Evolutionary conservation across 37 sponge, comb jelly and placozoan species (phyloP), one percentile per base, ranked within the genome.

Genomic region (Diacarnus erythraeanus): DNA sequence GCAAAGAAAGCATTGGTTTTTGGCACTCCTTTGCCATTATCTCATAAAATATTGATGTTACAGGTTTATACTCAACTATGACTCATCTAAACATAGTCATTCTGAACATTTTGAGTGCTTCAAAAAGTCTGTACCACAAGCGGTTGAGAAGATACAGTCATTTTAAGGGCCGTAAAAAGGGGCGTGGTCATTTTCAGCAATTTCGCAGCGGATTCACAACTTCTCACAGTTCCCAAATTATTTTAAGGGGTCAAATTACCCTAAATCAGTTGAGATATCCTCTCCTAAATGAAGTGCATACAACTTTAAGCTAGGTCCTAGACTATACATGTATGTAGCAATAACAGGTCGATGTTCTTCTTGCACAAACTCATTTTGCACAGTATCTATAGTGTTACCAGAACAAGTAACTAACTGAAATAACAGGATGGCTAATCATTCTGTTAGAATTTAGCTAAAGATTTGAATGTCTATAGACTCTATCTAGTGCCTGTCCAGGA

Each of bases 191-290:
- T 31, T 65, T 65, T 65, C 34, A 35, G 66, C 34, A 20, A 34
- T 31, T 65, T 65, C 66, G 66, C 66, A 20, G 34, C 66, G 66
- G 34, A 65, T 65, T 34, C 31, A 65, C 34, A 31, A 31, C 33
- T 65, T 65, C 5, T 31, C 66, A 65, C 66, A 65, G 17, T 34
- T 65, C 9, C 66, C 66, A 65, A 12, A 35, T 65, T 65, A 35
- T 65, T 65, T 10, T 35, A 34, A 34, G 66, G 66, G 66, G 2
- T 65, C 66, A 65, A 5, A 31, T 65, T 65, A 65, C 34, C 66
- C 66, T 65, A 65, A 31, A 65, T 34, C 66, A 65, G 66, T 65
- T 65, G 34, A 65, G 66, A 34, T 65, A 65, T 65, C 66, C 66
- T 65, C 66, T 10, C 2, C 66, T 65, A 65, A 65, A 65, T 65